Base-by-base conservation (phyloP, 2,888 invertebrate genomes). In the Deladenus siricidicola region DNA sequence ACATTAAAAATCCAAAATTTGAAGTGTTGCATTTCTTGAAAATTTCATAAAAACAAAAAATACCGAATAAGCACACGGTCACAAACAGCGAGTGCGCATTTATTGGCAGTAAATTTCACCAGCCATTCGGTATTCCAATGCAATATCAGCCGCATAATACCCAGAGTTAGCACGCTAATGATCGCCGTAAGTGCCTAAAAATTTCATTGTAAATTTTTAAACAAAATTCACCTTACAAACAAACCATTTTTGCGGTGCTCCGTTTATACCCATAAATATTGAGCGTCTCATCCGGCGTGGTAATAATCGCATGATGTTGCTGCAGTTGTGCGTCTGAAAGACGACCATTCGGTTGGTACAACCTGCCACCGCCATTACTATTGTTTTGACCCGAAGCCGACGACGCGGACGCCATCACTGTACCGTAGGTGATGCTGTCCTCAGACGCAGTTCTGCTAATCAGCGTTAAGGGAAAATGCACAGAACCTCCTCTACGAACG, bases 91-190 rank as follows among this genome's bases (percentile, higher is more conserved):
- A 77, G 65, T 1, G 66, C 58, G 45, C 69, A 73, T 23, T 60
- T 59, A 48, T 58, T 58, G n/a, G 70, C 58, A n/a, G 71, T 66
- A 49, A 65, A 65, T 47, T 56, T 34, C 14, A 74, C 67, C 26
- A 68, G 58, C 53, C 60, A 64, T 50, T 63, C 59, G 4, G 70
- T 66, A 24, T 60, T 61, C 79, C 78, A 79, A 56, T 78, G 68
- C n/a, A 78, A 63, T 17, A 79, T n/a, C 21, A 78, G 65, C 6
- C 72, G 70, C 42, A 75, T 65, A 21, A 73, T 21, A 8, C 78
- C 78, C 8, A 69, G 57, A 1, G 75, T 75, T 26, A 68, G 54
- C 29, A 76, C 60, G 21, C 67, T 61, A 28, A 55, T 28, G 29
- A 19, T 43, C 14, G 8, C 14, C n/a, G 29, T 59, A 19, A 45